Base-by-base conservation (phyloP, 2,113 vertebrate genomes). In the Baryphthengus martii region DNA sequence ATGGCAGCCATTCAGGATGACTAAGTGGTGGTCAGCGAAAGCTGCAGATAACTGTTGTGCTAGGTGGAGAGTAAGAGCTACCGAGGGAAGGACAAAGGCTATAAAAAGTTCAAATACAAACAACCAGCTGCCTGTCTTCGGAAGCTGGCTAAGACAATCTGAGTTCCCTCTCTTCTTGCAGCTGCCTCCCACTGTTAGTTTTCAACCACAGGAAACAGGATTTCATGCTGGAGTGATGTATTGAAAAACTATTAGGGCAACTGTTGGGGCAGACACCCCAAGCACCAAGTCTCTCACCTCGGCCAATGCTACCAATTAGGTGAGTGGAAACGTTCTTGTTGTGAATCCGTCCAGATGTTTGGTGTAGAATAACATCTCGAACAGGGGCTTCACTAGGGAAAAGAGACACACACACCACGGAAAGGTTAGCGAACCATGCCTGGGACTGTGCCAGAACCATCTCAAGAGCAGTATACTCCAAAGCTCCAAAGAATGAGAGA, bases 251-350 rank as follows among this genome's bases (percentile, higher is more conserved):
- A 55, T 23, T 10, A 9, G 21, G 33, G 16, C 44, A 81, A 24
- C 25, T 68, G 37, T 13, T 67, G 59, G 29, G 35, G 23, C 35
- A 56, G 24, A 86, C 35, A 42, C 6, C 31, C 52, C 44, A 63
- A 15, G 50, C 13, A 74, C 66, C 24, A 42, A 3, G 28, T n/a
- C 55, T 65, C 96, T 95, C 70, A 98, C 98, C 98, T 92, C 93
- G 93, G 98, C 98, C 98, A 88, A 99, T 99, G 98, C 98, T 99
- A 73, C 99, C 99, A 39, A 99, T 98, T 1, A 99, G 98, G 81
- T 99, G 99, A 72, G 99, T 99, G 78, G 99, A 99, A 70, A 99
- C 99, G 1, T 99, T 99, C 96, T 99, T 99, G 97, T 99, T 99
- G 97, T 99, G 99, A 94, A 99, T 99, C 75, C 99, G 98, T 74